These are phyloP conservation scores for Trichomycterus rosablanca DNA, from an alignment of 2,113 vertebrate species.

Conservation along the genomic window DNA sequence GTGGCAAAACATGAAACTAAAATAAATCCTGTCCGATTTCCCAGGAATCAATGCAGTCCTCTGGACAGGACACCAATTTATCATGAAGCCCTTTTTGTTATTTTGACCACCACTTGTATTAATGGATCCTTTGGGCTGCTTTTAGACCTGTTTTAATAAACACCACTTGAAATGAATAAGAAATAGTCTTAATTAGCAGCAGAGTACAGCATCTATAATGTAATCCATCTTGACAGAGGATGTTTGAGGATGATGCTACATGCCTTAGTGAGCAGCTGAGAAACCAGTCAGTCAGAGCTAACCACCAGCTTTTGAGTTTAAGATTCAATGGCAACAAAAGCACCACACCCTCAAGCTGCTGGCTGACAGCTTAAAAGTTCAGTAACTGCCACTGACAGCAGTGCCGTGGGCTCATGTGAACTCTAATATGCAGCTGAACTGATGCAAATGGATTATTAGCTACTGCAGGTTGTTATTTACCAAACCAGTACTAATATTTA, in stretches of 20 bases:
- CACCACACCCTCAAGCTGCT: conserved; percentile 4
- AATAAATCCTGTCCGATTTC: too few species aligned
- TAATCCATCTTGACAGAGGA: not conserved
- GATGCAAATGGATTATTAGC: conserved; percentile 66
- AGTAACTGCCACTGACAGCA: conserved; percentile 53
- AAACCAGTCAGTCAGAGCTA: not conserved
- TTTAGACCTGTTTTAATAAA: not conserved
- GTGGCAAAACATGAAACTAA: too few species aligned
- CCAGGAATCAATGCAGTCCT: too few species aligned
- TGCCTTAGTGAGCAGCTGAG: not conserved
- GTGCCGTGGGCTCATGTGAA: conserved; percentile 53
- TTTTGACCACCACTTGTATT: too few species aligned
- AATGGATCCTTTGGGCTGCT: conserved; percentile 1
- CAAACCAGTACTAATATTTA: conserved; percentile 53
- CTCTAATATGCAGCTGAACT: conserved; percentile 59
- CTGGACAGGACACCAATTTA: too few species aligned
- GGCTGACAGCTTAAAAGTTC: conserved; percentile 40
- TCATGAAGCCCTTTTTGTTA: too few species aligned
- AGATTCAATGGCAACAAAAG: conserved; percentile 2
- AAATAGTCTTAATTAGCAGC: not conserved
- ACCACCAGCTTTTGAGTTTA: conserved; percentile 15
- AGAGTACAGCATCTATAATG: not conserved
- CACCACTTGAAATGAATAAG: not conserved
- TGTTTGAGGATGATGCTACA: not conserved
- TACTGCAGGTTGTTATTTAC: conserved; percentile 49